Base-by-base conservation (phyloP, 2,797 vertebrate species). In the Phylloscopus collybita region DNA sequence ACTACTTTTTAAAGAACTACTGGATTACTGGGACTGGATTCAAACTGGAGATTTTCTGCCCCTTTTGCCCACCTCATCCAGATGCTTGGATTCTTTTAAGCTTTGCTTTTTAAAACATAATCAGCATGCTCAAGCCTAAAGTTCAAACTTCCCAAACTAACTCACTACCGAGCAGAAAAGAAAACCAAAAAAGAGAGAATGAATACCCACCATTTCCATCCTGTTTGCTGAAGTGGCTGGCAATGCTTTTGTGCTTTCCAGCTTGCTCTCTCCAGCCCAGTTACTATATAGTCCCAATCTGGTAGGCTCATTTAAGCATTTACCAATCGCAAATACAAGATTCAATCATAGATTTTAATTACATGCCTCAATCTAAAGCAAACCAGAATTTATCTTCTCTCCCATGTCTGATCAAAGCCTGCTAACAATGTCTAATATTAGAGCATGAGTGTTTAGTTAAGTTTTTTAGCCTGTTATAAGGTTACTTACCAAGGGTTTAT, bases 311-410 rank as follows among this genome's bases (percentile, higher is more conserved):
- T 74, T 88, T 92, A 92, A 92, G 74, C 72, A 49, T 82, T 91
- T 94, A 86, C 85, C 80, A 91, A 92, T 88, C 8, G 4, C 59
- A 94, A 88, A 94, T 78, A 83, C 30, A 65, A 92, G 84, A 97
- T 88, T 83, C 76, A 88, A 93, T 94, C 61, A 87, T 42, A 64
- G 67, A 71, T 91, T 93, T 88, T 94, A 96, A 96, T 94, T 90
- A 95, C 50, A 90, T 13, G 36, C 23, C 80, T 94, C 54, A 62
- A 36, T 74, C 87, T 56, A 92, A 87, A 86, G 80, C 61, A 85
- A 93, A 61, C 61, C 82, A 90, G 85, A 89, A 86, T 95, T 91
- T 83, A 79, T 61, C 65, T 60, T 84, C 87, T 82, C 59, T 82
- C 51, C 62, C 79, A 78, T 22, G 74, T 53, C 72, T 91, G 84